A percentile compares a stretch with the other conserved stretches of the same genome.
Conservation (phyloP, 2,888 invertebrate species). For the Gerris lacustris region DNA sequence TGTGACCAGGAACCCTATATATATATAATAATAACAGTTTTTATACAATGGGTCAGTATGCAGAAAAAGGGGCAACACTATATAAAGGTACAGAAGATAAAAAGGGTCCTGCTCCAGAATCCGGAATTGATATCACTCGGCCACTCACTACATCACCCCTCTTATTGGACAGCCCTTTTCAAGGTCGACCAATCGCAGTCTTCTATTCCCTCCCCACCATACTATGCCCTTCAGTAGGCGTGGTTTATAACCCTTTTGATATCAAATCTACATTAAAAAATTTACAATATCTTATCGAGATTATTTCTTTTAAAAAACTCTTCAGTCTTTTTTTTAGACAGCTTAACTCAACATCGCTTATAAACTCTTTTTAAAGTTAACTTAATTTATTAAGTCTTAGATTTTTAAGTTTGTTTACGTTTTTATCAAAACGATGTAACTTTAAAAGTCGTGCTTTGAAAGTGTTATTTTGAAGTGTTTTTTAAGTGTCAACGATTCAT, state of each 20-base stretch:
- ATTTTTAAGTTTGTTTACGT: no score
- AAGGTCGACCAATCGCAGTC: background rate
- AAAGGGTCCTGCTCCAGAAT: background rate
- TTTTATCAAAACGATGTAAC: no score
- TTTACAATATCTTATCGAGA: background rate
- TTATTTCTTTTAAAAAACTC: background rate
- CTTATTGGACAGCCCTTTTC: background rate
- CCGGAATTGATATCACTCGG: background rate
- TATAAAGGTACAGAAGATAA: background rate
- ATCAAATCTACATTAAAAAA: slow-evolving; percentile 3
- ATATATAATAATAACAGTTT: no score
- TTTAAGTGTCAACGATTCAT: no score
- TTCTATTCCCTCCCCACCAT: background rate
- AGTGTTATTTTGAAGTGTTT: no score
- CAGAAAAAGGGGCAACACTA: no score
- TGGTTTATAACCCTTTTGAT: slow-evolving; percentile 1
- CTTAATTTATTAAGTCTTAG: no score
- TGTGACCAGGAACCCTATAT: no score
- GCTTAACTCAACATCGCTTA: background rate
- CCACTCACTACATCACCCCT: background rate
- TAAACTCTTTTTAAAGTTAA: background rate
- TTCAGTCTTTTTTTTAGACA: background rate
- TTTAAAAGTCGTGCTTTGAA: no score
- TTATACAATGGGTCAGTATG: no score
- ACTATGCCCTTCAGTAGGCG: background rate